Base-by-base conservation (phyloP, 2,113 vertebrate species). In the Eclectus roratus region DNA sequence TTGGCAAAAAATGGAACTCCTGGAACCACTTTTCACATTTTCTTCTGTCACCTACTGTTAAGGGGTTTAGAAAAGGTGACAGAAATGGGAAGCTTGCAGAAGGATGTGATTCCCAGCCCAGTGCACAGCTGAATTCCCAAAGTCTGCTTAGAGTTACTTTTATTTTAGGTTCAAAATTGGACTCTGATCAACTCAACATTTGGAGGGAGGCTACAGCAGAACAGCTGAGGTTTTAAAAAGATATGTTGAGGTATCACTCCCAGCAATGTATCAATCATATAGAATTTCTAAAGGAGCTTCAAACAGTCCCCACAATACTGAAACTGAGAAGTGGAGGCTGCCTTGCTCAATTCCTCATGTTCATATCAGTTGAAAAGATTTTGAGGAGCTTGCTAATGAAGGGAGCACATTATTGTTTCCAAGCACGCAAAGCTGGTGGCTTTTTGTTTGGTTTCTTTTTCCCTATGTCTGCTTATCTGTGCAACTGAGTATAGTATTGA, bases 161-260 rank as follows among this genome's bases (percentile, higher is more conserved):
- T 89, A 96, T 93, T 93, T 95, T 90, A 49, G 77, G 27, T 87
- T 91, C 61, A 6, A 11, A 88, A 25, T 52, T 88, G 92, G 92
- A 95, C 61, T 70, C 35, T 21, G 73, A 88, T 88, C 95, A 95
- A 86, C 66, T 96, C 47, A 89, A n/a, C 85, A 91, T 95, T 96
- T 96, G 86, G 77, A 96, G 44, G 79, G 71, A 94, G 76, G 66
- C 71, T 91, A 20, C 93, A 85, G 85, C 24, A 3, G 41, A 53
- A 25, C 64, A 89, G 84, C 74, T 77, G 66, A 90, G 85, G 23
- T 94, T 97, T 94, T 64, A 50, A 89, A 85, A 82, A 79, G 76
- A 73, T 80, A 50, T 63, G 33, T 91, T 72, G 87, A 82, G 79
- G 50, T 80, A 74, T 82, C 74, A 43, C 56, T 85, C 81, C 60